phyloP scores from a whole-genome alignment of 2,113 vertebrate genomes.

The Platichthys flesus region DNA sequence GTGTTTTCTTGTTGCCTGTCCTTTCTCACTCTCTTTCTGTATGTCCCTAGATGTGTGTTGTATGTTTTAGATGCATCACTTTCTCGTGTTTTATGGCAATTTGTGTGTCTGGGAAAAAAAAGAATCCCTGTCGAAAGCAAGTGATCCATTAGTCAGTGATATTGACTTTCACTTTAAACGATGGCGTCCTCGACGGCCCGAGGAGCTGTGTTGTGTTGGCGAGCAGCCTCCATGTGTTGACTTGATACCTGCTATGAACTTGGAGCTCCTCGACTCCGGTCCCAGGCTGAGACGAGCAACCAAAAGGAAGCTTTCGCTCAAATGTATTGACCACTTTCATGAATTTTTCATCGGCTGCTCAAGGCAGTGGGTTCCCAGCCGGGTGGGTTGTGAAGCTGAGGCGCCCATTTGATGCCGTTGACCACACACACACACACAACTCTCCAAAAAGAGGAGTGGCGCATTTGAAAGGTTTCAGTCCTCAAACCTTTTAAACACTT shows the following conservation, averaged over 20 bases:
- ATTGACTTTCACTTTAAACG: slow-evolving; percentile 31
- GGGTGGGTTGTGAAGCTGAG: slow-evolving; percentile 48
- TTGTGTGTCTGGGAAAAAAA: not conserved
- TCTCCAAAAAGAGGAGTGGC: slow-evolving; percentile 4
- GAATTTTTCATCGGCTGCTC: slow-evolving; percentile 70
- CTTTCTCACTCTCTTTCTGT: not conserved
- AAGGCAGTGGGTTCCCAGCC: slow-evolving; percentile 58
- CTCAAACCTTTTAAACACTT: slow-evolving; percentile 72
- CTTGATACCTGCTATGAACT: slow-evolving; percentile 35
- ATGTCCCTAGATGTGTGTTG: not conserved
- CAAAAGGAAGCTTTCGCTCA: slow-evolving; percentile 63
- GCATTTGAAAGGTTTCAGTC: slow-evolving; percentile 62
- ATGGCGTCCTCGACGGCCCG: slow-evolving; percentile 8
- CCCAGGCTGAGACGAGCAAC: slow-evolving; percentile 32
- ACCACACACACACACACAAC: slow-evolving; percentile 38
- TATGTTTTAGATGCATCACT: not conserved
- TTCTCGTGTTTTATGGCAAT: not conserved
- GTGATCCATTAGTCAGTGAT: slow-evolving; percentile 31
- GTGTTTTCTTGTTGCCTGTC: slow-evolving; percentile 38
- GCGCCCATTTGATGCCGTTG: slow-evolving; percentile 32
- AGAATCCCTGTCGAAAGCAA: too few species aligned
- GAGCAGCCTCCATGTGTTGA: not conserved
- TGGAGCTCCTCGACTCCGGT: slow-evolving; percentile 25
- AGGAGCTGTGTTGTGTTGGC: slow-evolving; percentile 1
- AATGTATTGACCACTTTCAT: slow-evolving; percentile 70